These are phyloP conservation scores for Nylanderia fulva DNA, from an alignment of 1,140 invertebrate genomes.

Conservation along the genomic window DNA sequence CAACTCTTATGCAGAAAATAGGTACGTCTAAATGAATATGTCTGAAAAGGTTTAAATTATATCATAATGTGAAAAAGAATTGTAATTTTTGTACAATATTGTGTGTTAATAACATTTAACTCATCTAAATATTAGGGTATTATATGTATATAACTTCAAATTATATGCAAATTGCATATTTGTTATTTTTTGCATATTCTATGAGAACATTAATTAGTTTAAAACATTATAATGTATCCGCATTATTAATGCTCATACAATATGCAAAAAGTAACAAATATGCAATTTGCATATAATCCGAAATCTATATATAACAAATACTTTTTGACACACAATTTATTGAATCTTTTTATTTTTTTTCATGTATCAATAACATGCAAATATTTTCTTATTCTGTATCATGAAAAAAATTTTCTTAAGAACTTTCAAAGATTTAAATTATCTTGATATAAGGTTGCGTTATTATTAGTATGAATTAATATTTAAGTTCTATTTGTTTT, in stretches of 20 bases:
- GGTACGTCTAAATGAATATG: slow-evolving; percentile 25
- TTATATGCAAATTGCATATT: too few species aligned
- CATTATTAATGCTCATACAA: too few species aligned
- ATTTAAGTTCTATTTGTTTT: background rate
- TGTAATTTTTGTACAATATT: background rate
- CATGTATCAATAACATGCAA: background rate
- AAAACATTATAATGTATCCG: too few species aligned
- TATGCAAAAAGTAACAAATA: too few species aligned
- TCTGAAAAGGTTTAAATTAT: background rate
- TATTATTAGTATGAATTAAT: background rate
- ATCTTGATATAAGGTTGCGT: background rate
- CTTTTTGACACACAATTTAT: background rate
- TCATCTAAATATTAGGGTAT: background rate
- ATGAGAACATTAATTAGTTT: too few species aligned
- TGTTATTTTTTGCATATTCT: too few species aligned
- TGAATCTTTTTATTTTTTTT: background rate
- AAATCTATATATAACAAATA: too few species aligned
- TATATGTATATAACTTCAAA: too few species aligned
- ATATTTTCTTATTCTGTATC: background rate
- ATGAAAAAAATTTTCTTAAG: background rate
- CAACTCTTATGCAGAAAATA: background rate
- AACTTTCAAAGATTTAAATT: slow-evolving; percentile 1
- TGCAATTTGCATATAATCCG: too few species aligned
- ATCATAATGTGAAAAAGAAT: background rate
- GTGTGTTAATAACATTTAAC: background rate